Evolutionary conservation across 2,113 vertebrate genomes (phyloP).

Genomic region (Eptesicus fuscus): DNA sequence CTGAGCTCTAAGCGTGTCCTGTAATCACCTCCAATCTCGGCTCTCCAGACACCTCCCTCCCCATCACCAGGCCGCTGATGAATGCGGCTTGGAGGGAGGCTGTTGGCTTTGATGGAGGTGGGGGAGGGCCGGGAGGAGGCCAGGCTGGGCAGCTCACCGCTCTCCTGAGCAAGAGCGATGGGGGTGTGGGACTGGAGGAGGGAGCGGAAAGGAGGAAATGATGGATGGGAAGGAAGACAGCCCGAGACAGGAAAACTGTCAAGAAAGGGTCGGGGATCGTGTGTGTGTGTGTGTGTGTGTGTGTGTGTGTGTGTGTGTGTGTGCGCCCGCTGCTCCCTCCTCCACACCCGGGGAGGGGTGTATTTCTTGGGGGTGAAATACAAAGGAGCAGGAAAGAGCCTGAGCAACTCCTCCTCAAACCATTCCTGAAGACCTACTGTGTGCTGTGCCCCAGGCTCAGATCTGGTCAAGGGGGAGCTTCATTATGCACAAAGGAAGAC

Average conservation of each 20-base stretch:
- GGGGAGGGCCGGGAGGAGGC: background rate
- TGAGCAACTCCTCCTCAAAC: background rate
- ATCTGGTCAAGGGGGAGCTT: background rate
- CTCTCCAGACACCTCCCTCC: background rate
- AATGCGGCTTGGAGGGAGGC: background rate
- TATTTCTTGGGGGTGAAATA: background rate
- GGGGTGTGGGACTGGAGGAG: background rate
- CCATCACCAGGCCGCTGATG: background rate
- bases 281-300: too few relatives aligned
- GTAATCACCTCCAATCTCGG: rapidly evolving
- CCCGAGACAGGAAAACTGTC: background rate
- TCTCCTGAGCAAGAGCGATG: background rate
- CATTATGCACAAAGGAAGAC: background rate
- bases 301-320: background rate
- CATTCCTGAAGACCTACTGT: background rate
- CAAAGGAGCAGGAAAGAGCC: background rate
- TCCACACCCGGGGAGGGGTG: rapidly evolving
- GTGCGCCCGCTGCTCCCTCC: background rate
- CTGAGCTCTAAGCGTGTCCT: background rate
- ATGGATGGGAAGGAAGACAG: conserved; percentile 35
- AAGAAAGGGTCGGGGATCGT: rapidly evolving
- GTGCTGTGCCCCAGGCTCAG: background rate
- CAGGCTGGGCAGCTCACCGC: background rate
- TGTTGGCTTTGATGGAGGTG: background rate
- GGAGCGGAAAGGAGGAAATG: background rate